phyloP scores from a whole-genome alignment of 92 coral and sea anemone genomes.

The Virgularia gustaviana region DNA sequence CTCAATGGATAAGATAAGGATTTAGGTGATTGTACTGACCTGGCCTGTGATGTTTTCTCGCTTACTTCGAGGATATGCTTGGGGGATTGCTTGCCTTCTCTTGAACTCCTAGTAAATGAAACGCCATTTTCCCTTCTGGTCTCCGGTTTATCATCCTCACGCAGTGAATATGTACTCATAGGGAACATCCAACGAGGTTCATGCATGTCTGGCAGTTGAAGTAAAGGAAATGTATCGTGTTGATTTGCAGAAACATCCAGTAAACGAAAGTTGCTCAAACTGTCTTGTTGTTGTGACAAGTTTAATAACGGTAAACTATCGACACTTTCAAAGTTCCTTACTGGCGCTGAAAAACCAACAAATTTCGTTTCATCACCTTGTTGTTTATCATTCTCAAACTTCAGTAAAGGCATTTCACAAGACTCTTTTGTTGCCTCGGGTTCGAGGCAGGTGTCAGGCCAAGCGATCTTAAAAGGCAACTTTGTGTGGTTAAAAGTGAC shows the following conservation, averaged over 20 bases:
- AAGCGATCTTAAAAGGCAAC: conserved; percentile 34
- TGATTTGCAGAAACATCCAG: conserved; percentile 18
- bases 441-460: conserved; percentile 8
- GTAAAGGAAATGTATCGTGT: conserved; percentile 18
- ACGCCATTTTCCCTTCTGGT: too few species aligned
- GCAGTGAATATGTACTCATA: too few species aligned
- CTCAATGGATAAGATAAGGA: neutral
- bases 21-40: neutral
- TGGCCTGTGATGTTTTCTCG: conserved; percentile 11
- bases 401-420: conserved; percentile 20
- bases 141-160: neutral
- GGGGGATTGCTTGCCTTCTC: too few species aligned
- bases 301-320: conserved; percentile 5
- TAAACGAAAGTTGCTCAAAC: conserved; percentile 20
- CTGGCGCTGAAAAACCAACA: neutral
- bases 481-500: neutral
- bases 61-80: too few species aligned
- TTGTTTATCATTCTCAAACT: conserved; percentile 1
- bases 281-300: neutral
- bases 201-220: conserved; percentile 2
- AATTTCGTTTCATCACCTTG: neutral
- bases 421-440: neutral
- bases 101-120: too few species aligned
- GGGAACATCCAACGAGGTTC: neutral
- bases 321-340: neutral